phyloP scores from a whole-genome alignment of 2,113 vertebrate species.

The Aegithalos caudatus region DNA sequence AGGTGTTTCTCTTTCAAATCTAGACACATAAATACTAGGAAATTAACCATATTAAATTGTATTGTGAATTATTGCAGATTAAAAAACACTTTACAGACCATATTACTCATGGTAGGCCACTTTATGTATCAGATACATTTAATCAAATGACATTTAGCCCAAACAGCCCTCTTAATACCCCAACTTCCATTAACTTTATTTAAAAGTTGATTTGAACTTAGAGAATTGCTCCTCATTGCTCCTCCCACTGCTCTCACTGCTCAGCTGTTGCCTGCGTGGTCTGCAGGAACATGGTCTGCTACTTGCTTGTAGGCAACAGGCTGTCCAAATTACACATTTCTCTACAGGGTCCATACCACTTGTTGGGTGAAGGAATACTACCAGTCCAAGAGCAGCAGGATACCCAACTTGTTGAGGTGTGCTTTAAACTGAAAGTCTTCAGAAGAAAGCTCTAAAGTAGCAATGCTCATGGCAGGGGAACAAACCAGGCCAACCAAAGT shows the following conservation, averaged over 20 bases:
- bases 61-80: constrained; percentile 11
- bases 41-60: constrained; percentile 23
- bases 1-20: not conserved
- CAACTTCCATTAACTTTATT: not conserved
- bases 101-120: not conserved
- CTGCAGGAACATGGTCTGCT: constrained; percentile 80
- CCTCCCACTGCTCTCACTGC: constrained; percentile 82
- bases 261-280: constrained; percentile 78
- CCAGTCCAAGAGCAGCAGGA: not conserved
- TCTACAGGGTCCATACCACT: constrained; percentile 77
- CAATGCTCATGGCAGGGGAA: rapidly evolving
- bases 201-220: constrained; percentile 59
- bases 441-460: not conserved
- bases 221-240: constrained; percentile 85
- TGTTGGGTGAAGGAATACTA: constrained; percentile 74
- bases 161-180: not conserved
- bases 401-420: not conserved
- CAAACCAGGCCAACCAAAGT: not conserved
- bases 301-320: constrained; percentile 84
- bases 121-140: not conserved
- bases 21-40: not conserved
- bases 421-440: not conserved
- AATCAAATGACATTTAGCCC: not conserved
- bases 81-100: constrained; percentile 35
- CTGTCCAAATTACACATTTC: constrained; percentile 80